Conservation (phyloP, 2,113 vertebrate genomes). For the Eretmodus cyanostictus region DNA sequence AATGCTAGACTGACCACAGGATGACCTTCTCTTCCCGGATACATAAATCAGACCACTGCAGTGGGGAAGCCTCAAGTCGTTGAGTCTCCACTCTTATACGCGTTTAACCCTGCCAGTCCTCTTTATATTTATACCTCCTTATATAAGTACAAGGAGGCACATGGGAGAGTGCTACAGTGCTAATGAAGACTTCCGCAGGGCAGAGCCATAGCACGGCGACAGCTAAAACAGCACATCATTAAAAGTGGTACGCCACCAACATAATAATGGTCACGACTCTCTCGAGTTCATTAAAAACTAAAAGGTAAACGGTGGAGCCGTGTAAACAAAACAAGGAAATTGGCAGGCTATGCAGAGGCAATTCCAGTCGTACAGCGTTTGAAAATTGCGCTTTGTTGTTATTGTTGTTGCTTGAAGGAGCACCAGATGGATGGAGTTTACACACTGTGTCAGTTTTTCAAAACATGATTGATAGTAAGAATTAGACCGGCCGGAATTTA, state of each 20-base stretch:
- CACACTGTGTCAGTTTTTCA: background rate
- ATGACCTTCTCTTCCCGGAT: background rate
- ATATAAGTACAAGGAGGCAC: background rate
- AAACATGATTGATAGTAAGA: background rate
- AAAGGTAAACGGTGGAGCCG: constrained; percentile 10
- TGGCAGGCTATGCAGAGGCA: background rate
- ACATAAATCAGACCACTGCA: constrained; percentile 20
- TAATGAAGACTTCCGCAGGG: constrained; percentile 36
- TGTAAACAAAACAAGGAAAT: constrained; percentile 50
- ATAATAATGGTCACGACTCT: constrained; percentile 6
- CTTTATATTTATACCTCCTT: background rate
- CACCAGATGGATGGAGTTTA: background rate
- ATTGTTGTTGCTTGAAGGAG: background rate
- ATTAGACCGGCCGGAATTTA: background rate
- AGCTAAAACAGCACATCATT: constrained; percentile 41
- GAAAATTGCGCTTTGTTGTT: background rate
- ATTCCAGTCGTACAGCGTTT: background rate
- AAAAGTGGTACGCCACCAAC: constrained; percentile 2
- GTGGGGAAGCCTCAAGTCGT: background rate
- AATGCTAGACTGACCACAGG: constrained; percentile 1
- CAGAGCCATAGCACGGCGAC: background rate
- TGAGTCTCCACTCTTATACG: background rate
- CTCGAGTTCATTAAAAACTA: constrained; percentile 43
- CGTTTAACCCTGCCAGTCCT: constrained; percentile 4
- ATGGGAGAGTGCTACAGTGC: background rate